These are phyloP conservation scores for Colistium nudipinnis DNA, from an alignment of 2,113 vertebrate genomes.

Conservation along the genomic window DNA sequence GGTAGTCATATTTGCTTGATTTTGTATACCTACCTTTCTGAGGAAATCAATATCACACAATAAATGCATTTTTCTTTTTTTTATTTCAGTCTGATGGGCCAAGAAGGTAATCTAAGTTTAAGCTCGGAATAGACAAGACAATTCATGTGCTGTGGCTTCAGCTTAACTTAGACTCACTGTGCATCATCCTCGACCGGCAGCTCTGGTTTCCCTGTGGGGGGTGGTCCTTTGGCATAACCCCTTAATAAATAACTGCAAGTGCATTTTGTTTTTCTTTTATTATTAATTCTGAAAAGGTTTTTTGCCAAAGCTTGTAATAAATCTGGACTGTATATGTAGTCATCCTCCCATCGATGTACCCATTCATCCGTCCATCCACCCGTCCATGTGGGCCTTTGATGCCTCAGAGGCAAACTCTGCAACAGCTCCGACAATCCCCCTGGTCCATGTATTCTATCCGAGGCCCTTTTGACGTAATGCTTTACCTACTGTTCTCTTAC, in stretches of 20 bases:
- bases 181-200: conserved; percentile 21
- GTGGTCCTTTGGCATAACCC: conserved; percentile 9
- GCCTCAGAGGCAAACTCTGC: conserved; percentile 48
- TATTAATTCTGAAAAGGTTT: background rate
- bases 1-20: no score
- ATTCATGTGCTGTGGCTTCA: conserved; percentile 5
- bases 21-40: background rate
- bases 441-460: conserved; percentile 47
- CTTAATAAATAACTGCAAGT: background rate
- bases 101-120: conserved; percentile 28
- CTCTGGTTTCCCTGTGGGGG: conserved; percentile 1
- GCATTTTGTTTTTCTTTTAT: background rate
- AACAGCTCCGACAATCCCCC: conserved; percentile 46
- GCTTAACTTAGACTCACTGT: conserved; percentile 14
- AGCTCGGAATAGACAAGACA: background rate
- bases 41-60: conserved; percentile 40
- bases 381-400: conserved; percentile 30
- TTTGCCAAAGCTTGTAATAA: background rate
- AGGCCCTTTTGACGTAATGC: conserved; percentile 55
- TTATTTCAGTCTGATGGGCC: background rate
- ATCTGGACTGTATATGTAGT: background rate
- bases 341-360: no score
- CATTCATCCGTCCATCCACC: conserved; percentile 20
- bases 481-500: conserved; percentile 56
- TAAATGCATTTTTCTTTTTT: conserved; percentile 33